A percentile compares a stretch with the other conserved stretches of the same genome.
phyloP scores from a whole-genome alignment of 2,113 vertebrate species.

The Cygnus atratus region DNA sequence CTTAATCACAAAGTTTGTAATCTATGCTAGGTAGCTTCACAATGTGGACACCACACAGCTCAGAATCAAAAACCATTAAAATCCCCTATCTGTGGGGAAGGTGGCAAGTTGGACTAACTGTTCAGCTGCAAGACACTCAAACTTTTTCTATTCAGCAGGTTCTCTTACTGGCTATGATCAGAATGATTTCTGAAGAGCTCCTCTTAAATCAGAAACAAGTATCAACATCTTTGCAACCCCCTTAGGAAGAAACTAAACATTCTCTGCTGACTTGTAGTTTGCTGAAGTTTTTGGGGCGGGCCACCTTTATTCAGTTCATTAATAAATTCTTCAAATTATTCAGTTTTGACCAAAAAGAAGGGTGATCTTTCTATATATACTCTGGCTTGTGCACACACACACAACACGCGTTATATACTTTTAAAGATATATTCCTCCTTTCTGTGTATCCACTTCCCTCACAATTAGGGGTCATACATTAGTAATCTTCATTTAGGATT shows the following conservation, averaged over 20 bases:
- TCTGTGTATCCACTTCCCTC: neutral
- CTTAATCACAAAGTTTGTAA: neutral
- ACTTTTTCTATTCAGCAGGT: neutral
- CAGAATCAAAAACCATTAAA: neutral
- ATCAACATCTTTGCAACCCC: neutral
- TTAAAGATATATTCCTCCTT: neutral
- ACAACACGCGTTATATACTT: neutral
- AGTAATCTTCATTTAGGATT: neutral
- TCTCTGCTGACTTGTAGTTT: neutral
- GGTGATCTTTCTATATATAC: neutral
- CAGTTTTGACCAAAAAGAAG: neutral
- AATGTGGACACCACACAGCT: accelerated
- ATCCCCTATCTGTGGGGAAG: neutral
- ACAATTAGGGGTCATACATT: neutral
- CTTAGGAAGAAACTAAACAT: neutral
- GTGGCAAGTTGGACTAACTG: neutral
- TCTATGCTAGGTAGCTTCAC: neutral
- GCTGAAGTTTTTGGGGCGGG: neutral
- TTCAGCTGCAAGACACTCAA: neutral
- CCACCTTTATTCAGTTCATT: neutral
- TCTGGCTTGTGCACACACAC: neutral
- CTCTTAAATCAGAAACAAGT: neutral
- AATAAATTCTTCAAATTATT: no score
- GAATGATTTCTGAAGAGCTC: neutral
- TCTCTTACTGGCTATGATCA: neutral